Base-by-base conservation (phyloP, 2,888 invertebrate species). In the Diplolepis rosae region DNA sequence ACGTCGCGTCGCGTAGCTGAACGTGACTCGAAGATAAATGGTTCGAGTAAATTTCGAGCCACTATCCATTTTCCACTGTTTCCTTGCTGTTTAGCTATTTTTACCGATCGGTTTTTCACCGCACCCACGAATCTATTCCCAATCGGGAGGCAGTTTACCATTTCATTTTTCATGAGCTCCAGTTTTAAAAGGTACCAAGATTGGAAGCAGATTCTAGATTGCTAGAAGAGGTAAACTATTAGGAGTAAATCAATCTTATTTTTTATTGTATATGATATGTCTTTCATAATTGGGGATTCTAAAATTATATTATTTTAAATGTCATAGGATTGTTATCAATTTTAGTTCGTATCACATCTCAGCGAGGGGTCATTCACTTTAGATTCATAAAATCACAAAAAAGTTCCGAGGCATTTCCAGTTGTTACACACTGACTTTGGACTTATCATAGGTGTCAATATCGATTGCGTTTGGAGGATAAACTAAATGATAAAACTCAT, bases 1-100 rank as follows among this genome's bases (percentile, higher is more conserved):
- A 69, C 74, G 68, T 74, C 68, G 68, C 74, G 68, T 74, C 68
- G 73, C 76, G 73, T 69, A 66, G 72, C 68, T 70, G 66, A 71
- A 74, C 74, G 72, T 69, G 71, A 71, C 76, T 74, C 74, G 74
- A 52, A 52, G 28, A 52, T 28, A 52, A 52, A 52, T 52, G 18
- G 45, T 45, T 2, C 28, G 7, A 52, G 52, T 52, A n/a, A 30
- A 52, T 30, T 52, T 52, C 52, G 7, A 52, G 52, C n/a, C 5
- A 15, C 13, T 52, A 27, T 52, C 52, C 30, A 52, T 52, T 52
- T 52, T 15, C 52, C 52, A 52, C 52, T 52, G 52, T 28, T 52
- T 30, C 27, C n/a, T n/a, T 27, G 52, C 52, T 30, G 15, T 52
- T 52, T 52, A 52, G 30, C n/a, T 52, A 45, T 45, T 45, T 45